These are phyloP conservation scores for Andrena marginata DNA, from an alignment of 2,888 invertebrate genomes.

Conservation along the genomic window DNA sequence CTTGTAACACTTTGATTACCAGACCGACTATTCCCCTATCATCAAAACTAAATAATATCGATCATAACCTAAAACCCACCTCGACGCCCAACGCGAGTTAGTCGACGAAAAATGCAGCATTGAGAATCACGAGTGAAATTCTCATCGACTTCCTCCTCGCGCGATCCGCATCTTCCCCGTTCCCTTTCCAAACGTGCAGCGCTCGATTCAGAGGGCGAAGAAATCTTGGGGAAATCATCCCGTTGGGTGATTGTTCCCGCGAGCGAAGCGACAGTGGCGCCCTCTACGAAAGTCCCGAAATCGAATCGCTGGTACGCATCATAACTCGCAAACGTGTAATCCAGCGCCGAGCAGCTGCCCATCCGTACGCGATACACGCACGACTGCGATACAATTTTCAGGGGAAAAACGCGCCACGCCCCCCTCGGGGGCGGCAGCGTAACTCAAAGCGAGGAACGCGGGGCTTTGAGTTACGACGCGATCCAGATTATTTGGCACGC, in stretches of 20 bases:
- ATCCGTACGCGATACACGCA: constrained; percentile 28
- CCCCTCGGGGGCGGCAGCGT: not conserved
- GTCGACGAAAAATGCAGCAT: constrained; percentile 4
- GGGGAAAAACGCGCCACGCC: constrained; percentile 6
- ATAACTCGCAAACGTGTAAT: constrained; percentile 39
- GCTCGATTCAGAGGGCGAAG: no score
- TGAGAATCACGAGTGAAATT: not conserved
- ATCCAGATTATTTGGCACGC: constrained; percentile 41
- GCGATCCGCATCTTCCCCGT: not conserved
- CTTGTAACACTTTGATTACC: no score
- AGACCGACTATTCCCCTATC: no score
- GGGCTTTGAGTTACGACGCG: constrained; percentile 43
- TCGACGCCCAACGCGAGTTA: not conserved
- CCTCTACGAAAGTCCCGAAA: not conserved
- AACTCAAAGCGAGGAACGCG: constrained; percentile 17
- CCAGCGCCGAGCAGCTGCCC: constrained; percentile 7
- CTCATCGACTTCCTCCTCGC: not conserved
- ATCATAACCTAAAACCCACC: no score
- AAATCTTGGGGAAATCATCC: no score
- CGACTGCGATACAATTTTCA: constrained; percentile 35
- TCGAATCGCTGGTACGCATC: not conserved
- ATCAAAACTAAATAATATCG: no score
- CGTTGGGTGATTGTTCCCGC: not conserved
- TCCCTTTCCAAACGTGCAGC: not conserved
- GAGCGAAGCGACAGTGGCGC: not conserved